Percentiles rank a stretch among this genome's conserved stretches.
phyloP scores from a whole-genome alignment of 2,888 invertebrate genomes.

The Drosophila siamana region DNA sequence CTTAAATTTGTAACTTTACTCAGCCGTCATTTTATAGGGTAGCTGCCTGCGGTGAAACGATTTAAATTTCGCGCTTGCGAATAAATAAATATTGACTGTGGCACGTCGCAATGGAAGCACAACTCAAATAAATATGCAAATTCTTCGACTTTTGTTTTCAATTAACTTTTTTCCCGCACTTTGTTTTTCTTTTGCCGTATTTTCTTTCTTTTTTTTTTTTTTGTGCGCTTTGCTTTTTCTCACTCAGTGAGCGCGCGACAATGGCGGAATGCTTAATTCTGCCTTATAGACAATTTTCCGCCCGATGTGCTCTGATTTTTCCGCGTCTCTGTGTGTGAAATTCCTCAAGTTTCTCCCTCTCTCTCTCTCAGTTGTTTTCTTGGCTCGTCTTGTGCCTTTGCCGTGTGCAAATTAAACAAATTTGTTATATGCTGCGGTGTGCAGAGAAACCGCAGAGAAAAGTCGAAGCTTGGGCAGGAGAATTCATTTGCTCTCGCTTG shows the following conservation, averaged over 20 bases:
- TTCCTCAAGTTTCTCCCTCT: constrained; percentile 9
- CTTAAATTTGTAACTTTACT: too few relatives aligned
- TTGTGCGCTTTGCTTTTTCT: neutral
- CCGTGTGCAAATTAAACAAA: constrained; percentile 58
- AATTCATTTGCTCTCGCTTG: constrained; percentile 12
- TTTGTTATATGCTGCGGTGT: constrained; percentile 55
- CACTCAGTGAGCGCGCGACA: constrained; percentile 42
- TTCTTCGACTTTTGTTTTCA: constrained; percentile 81
- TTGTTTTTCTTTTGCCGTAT: neutral
- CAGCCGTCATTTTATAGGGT: neutral
- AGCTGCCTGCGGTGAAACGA: constrained; percentile 48
- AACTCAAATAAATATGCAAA: constrained; percentile 77
- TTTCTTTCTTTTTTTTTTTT: neutral
- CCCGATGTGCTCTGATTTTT: constrained; percentile 46
- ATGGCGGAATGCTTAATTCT: constrained; percentile 56
- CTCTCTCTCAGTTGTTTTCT: too few relatives aligned
- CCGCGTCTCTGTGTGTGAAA: constrained; percentile 5
- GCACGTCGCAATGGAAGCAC: constrained; percentile 49
- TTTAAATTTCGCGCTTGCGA: constrained; percentile 68
- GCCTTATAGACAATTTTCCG: constrained; percentile 60
- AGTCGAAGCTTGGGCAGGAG: neutral
- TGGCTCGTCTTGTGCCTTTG: too few relatives aligned
- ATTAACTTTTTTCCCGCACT: constrained; percentile 64
- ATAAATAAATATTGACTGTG: constrained; percentile 77
- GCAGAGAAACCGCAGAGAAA: constrained; percentile 6